Conservation (phyloP, 92 coral and sea anemone species). For the Palythoa grandis region DNA sequence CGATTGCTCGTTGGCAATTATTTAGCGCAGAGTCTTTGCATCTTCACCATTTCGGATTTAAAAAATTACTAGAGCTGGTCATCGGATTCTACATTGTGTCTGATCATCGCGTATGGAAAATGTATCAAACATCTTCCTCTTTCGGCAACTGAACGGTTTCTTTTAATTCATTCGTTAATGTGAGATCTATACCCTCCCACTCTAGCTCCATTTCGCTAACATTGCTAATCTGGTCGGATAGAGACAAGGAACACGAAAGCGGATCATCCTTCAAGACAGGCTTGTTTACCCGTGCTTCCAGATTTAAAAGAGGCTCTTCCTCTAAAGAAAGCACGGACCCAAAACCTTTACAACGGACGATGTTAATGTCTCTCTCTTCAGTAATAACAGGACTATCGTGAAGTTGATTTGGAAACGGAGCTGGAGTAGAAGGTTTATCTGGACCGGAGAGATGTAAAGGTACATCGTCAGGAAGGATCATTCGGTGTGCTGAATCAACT, state of each 20-base stretch:
- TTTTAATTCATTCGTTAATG: background rate
- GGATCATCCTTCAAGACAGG: too few relatives aligned
- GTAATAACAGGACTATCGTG: background rate
- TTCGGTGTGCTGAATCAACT: background rate
- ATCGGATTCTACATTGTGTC: too few relatives aligned
- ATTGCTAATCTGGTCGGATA: constrained; percentile 10
- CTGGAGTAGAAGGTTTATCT: background rate
- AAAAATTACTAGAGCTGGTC: too few relatives aligned
- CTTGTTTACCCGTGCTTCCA: background rate
- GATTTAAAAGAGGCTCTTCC: constrained; percentile 7
- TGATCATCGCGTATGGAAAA: too few relatives aligned
- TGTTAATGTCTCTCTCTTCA: background rate
- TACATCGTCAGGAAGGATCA: background rate
- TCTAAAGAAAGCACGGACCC: constrained; percentile 6
- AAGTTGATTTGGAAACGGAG: background rate
- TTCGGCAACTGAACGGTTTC: background rate
- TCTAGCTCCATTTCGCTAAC: constrained; percentile 35
- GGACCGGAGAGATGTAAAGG: background rate
- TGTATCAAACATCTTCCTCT: constrained; percentile 28
- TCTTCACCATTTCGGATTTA: too few relatives aligned
- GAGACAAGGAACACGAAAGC: background rate
- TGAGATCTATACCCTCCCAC: constrained; percentile 29
- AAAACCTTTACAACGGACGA: background rate
- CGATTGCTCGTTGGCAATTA: too few relatives aligned
- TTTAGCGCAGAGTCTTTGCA: too few relatives aligned